Conservation (phyloP, 2,113 vertebrate species). For the Procavia capensis region DNA sequence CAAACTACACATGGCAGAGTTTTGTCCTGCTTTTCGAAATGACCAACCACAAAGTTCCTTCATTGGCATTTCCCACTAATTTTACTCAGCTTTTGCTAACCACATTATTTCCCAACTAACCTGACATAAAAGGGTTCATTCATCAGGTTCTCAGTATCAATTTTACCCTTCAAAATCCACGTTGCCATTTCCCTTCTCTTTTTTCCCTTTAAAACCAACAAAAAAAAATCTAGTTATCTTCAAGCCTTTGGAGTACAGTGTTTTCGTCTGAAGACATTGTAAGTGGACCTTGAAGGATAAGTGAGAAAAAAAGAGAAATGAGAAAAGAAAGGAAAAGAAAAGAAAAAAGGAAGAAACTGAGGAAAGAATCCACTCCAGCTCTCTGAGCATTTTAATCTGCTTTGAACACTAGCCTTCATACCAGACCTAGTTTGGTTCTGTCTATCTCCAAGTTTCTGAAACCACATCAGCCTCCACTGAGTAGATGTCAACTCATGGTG, state of each 20-base stretch:
- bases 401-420: neutral
- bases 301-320: neutral
- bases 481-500: neutral
- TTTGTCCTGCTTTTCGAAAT: neutral
- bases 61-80: neutral
- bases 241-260: neutral
- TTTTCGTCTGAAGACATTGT: neutral
- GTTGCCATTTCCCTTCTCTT: neutral
- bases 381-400: neutral
- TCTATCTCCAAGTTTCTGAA: neutral
- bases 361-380: neutral
- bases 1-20: neutral
- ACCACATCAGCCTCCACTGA: neutral
- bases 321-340: neutral
- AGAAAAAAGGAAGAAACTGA: neutral
- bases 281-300: neutral
- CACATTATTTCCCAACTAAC: neutral
- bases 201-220: slow-evolving; percentile 31
- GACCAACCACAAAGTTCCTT: neutral
- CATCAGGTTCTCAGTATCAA: neutral
- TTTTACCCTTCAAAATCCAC: slow-evolving; percentile 5
- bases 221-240: neutral
- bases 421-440: neutral
- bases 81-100: neutral
- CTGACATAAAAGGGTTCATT: neutral